phyloP scores from a whole-genome alignment of 2,113 vertebrate species.

The Pterocles burchelli region DNA sequence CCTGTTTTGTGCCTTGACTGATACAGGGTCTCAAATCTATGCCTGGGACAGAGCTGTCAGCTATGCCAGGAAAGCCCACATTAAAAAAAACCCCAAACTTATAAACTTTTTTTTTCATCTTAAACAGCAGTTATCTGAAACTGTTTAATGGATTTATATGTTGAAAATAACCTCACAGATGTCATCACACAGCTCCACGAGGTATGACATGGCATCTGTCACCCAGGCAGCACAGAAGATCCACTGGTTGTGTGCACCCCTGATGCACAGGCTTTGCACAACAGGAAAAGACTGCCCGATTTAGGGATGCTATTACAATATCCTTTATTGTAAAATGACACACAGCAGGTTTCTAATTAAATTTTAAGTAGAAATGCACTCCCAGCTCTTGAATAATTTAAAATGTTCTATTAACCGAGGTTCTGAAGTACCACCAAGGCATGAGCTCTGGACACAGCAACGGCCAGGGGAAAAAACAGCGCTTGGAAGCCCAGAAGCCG shows the following conservation, averaged over 20 bases:
- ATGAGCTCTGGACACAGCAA: background rate
- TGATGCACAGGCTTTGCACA: background rate
- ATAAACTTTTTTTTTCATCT: background rate
- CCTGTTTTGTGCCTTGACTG: background rate
- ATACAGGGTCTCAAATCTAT: background rate
- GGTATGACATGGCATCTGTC: conserved; percentile 19
- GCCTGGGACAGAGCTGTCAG: background rate
- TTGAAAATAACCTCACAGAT: conserved; percentile 51
- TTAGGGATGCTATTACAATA: conserved; percentile 58
- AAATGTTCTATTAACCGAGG: conserved; percentile 50
- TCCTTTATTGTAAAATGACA: conserved; percentile 65
- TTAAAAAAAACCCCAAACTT: background rate
- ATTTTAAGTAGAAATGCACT: conserved; percentile 67
- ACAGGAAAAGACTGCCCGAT: conserved; percentile 6
- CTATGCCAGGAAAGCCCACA: background rate
- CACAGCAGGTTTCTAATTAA: conserved; percentile 66
- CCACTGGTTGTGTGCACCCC: background rate
- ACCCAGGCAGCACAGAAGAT: background rate
- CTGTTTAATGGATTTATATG: background rate
- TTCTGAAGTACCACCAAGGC: conserved; percentile 41
- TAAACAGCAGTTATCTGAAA: conserved; percentile 46
- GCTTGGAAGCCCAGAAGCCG: background rate
- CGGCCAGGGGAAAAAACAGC: background rate
- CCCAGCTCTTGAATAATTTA: conserved; percentile 69
- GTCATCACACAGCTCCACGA: conserved; percentile 11